A percentile compares a stretch with the other conserved stretches of the same genome.
phyloP scores from a whole-genome alignment of 2,113 vertebrate species.

The Dolichotis patagonum region DNA sequence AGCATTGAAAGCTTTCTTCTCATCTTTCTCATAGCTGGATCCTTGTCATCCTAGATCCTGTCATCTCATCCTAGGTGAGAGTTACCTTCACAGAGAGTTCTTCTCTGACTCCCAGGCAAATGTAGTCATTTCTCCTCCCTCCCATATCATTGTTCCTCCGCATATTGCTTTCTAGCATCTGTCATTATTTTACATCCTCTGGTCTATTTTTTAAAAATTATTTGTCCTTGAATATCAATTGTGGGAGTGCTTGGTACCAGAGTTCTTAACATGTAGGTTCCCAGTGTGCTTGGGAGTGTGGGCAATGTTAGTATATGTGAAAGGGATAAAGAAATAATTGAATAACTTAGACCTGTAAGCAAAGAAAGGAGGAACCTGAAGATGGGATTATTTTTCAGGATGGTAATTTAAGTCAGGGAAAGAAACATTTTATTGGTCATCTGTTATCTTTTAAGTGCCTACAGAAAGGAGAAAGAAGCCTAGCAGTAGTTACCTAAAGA shows the following conservation, averaged over 20 bases:
- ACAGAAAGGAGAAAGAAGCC: neutral
- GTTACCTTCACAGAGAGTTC: neutral
- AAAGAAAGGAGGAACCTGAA: neutral
- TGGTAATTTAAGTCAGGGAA: constrained; percentile 2
- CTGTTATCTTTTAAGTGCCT: constrained; percentile 25
- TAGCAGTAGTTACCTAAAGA: constrained; percentile 25
- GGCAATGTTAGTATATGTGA: neutral
- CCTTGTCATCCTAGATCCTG: neutral
- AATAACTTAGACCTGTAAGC: neutral
- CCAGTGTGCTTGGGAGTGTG: neutral
- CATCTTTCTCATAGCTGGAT: neutral
- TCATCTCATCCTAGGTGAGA: no score
- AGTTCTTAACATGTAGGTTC: neutral
- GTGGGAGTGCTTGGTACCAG: neutral
- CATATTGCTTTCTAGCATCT: neutral
- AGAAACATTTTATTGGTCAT: constrained; percentile 8
- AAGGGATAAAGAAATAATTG: neutral
- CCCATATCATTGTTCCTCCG: rapidly evolving
- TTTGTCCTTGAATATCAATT: neutral
- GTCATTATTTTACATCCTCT: neutral
- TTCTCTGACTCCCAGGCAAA: neutral
- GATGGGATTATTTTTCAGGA: neutral
- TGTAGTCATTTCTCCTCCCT: neutral
- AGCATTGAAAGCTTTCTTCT: neutral
- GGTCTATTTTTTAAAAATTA: neutral